Conservation (phyloP, 2,888 invertebrate species). For the Catonia carolina region DNA sequence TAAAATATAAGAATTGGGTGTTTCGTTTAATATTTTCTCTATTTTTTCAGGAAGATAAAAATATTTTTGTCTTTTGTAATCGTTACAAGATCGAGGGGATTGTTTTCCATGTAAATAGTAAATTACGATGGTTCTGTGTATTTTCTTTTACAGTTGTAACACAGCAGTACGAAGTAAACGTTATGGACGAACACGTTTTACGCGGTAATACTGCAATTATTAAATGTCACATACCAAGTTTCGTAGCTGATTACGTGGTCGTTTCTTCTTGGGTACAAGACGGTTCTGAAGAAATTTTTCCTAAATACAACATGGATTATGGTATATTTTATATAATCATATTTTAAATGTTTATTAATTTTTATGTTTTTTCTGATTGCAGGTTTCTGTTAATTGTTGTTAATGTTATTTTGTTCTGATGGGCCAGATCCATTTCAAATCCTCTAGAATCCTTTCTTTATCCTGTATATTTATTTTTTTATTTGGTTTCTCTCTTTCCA, state of each 20-base stretch:
- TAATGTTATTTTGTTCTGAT: not conserved
- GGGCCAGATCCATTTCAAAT: conserved; percentile 20
- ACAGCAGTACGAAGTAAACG: conserved; percentile 82
- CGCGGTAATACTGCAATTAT: conserved; percentile 85
- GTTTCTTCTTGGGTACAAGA: conserved; percentile 82
- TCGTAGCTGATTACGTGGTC: conserved; percentile 82
- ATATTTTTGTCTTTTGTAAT: too few species aligned
- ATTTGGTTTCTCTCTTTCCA: conserved; percentile 4
- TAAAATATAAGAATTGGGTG: too few species aligned
- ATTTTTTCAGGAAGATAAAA: too few species aligned
- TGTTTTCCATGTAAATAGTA: too few species aligned
- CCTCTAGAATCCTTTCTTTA: not conserved
- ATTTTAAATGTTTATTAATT: not conserved
- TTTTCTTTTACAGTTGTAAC: conserved; percentile 69
- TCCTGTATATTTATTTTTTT: conserved; percentile 1
- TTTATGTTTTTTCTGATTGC: not conserved
- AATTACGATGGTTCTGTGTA: not conserved
- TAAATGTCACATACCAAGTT: conserved; percentile 90
- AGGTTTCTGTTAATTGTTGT: conserved; percentile 11
- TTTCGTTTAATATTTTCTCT: too few species aligned
- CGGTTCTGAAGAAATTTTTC: conserved; percentile 53
- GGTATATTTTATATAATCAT: conserved; percentile 42
- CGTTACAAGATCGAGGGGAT: too few species aligned
- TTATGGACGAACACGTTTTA: conserved; percentile 88
- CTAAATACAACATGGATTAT: conserved; percentile 37